Conservation (phyloP, 2,888 invertebrate species). For the Cotesia congregata region DNA sequence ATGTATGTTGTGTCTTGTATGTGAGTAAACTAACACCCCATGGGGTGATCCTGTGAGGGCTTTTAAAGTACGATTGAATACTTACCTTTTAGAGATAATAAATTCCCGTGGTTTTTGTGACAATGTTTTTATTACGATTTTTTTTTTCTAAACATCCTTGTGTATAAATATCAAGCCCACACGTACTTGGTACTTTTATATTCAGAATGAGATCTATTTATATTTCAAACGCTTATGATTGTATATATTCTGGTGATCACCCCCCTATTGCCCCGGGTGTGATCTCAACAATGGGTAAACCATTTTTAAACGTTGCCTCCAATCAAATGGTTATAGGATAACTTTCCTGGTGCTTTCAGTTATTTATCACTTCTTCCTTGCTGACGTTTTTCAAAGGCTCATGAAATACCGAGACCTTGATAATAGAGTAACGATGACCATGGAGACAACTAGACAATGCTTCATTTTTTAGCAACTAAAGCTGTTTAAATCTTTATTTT, state of each 20-base stretch:
- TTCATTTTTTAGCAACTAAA: not conserved
- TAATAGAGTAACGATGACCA: not conserved
- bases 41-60: slow-evolving; percentile 32
- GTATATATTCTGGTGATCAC: too few species aligned
- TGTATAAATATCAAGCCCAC: slow-evolving; percentile 33
- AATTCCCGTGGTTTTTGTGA: slow-evolving; percentile 31
- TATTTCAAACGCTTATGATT: not conserved
- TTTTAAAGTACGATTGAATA: slow-evolving; percentile 24
- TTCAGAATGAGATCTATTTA: not conserved
- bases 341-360: not conserved
- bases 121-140: slow-evolving; percentile 26
- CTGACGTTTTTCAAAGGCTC: not conserved
- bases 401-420: not conserved
- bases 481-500: not conserved
- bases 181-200: slow-evolving; percentile 21
- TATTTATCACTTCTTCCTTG: not conserved
- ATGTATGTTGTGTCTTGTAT: not conserved
- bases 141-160: slow-evolving; percentile 11
- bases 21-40: slow-evolving; percentile 40
- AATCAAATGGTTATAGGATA: too few species aligned
- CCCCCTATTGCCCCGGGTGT: not conserved
- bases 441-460: not conserved
- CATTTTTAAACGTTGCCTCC: not conserved
- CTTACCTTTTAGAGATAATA: slow-evolving; percentile 34
- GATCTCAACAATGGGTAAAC: not conserved